phyloP scores from a whole-genome alignment of 1,140 invertebrate genomes.

The Microplitis mediator region DNA sequence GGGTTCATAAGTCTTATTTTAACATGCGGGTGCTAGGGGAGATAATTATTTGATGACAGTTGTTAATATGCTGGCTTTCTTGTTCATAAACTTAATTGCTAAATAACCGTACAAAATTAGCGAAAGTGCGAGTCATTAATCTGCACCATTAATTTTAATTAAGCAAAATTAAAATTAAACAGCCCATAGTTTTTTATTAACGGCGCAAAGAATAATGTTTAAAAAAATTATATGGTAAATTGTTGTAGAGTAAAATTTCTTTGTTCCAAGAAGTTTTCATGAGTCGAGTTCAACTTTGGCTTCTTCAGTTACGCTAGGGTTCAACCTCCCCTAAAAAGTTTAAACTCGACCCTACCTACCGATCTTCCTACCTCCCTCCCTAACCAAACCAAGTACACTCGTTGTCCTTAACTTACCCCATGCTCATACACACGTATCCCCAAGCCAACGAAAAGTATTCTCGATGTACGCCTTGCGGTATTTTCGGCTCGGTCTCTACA shows the following conservation, averaged over 20 bases:
- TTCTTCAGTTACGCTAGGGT: not conserved
- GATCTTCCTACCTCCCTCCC: conserved; percentile 5
- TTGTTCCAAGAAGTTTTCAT: not conserved
- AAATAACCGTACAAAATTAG: not conserved
- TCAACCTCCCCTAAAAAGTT: conserved; percentile 36
- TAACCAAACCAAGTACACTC: conserved; percentile 30
- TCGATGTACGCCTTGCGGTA: not conserved
- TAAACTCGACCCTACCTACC: conserved; percentile 31
- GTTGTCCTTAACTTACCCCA: conserved; percentile 20
- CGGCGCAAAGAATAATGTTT: not conserved
- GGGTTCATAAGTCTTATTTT: conserved; percentile 3
- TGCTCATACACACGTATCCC: not conserved
- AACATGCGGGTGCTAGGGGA: conserved; percentile 33
- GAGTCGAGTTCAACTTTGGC: not conserved
- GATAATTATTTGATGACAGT: conserved; percentile 41
- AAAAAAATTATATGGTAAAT: not conserved
- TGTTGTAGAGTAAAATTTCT: not conserved
- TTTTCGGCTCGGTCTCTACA: conserved; percentile 8
- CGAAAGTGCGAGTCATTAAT: not conserved
- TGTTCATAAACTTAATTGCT: not conserved
- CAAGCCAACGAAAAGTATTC: not conserved
- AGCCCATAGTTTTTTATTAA: not conserved
- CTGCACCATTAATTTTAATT: not conserved
- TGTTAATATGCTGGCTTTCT: conserved; percentile 22
- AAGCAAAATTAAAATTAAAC: not conserved